Percentiles rank a stretch among this genome's conserved stretches.
phyloP scores from a whole-genome alignment of 2,797 vertebrate genomes.

The Pitangus sulphuratus region DNA sequence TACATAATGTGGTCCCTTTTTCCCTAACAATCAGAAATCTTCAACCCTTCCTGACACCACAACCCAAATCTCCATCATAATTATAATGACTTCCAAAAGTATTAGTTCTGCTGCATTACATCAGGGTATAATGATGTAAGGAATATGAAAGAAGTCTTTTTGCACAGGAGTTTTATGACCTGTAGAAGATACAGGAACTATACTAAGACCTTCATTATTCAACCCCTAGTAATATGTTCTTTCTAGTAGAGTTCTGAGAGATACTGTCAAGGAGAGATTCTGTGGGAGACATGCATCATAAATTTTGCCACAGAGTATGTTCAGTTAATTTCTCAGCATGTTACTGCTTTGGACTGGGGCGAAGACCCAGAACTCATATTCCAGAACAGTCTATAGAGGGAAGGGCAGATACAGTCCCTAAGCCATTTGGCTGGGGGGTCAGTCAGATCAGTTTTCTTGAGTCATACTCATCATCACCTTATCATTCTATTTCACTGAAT shows the following conservation, averaged over 20 bases:
- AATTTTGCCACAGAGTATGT: neutral
- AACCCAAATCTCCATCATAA: neutral
- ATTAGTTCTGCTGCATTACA: neutral
- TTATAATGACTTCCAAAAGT: neutral
- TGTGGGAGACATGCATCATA: neutral
- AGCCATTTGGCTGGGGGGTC: neutral
- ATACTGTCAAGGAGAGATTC: neutral
- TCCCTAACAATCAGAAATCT: neutral
- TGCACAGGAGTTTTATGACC: neutral
- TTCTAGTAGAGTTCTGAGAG: neutral
- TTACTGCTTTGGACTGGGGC: neutral
- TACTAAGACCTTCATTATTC: neutral
- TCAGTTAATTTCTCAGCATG: neutral
- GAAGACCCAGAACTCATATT: neutral
- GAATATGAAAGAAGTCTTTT: neutral
- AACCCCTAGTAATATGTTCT: neutral
- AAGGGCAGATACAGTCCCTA: neutral
- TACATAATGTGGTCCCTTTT: neutral
- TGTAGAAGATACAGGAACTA: neutral
- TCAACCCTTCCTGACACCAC: neutral
- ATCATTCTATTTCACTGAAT: neutral
- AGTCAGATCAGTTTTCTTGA: neutral
- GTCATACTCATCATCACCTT: accelerated
- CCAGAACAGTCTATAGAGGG: neutral
- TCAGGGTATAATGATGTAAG: neutral